A percentile compares a stretch with the other conserved stretches of the same genome.
phyloP scores from a whole-genome alignment of 2,113 vertebrate genomes.

The Jacana jacana region DNA sequence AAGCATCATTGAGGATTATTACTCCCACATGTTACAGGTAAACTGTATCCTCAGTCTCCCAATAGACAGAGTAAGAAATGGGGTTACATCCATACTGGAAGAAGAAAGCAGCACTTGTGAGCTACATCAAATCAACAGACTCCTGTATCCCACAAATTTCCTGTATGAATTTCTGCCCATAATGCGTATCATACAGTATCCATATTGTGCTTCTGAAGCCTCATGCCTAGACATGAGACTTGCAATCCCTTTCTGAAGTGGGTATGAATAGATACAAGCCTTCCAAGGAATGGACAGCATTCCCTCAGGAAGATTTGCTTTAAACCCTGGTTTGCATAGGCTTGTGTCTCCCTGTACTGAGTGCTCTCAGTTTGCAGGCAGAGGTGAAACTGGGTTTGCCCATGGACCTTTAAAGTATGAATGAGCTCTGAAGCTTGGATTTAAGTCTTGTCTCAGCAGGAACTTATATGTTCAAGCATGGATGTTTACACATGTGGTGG shows the following conservation, averaged over 20 bases:
- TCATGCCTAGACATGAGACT: background rate
- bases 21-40: slow-evolving; percentile 21
- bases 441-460: background rate
- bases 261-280: background rate
- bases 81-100: background rate
- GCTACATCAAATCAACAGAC: background rate
- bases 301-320: background rate
- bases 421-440: background rate
- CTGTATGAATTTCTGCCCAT: background rate
- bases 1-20: slow-evolving; percentile 39
- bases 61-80: background rate
- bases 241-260: background rate
- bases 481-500: background rate
- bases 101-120: background rate
- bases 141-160: background rate
- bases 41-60: background rate
- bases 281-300: background rate
- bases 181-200: background rate
- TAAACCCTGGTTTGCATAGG: background rate
- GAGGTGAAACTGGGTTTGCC: background rate
- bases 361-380: background rate
- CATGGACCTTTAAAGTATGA: background rate
- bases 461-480: background rate
- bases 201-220: background rate
- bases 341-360: background rate